phyloP scores from a whole-genome alignment of 2,113 vertebrate species.

The Tyto alba region DNA sequence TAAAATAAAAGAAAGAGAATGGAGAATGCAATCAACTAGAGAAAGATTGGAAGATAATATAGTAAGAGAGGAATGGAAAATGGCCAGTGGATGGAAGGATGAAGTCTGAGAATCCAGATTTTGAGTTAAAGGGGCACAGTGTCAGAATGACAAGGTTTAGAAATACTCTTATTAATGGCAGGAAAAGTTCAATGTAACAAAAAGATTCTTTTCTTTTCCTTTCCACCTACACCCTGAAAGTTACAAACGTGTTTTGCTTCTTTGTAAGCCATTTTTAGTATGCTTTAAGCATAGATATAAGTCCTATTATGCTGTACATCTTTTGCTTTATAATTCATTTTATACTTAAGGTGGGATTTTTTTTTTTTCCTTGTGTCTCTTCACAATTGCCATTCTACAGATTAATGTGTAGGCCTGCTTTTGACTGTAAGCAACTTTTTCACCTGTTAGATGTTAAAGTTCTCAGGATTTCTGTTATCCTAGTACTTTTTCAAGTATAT shows the following conservation, averaged over 20 bases:
- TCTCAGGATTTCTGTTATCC: not conserved
- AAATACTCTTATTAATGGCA: not conserved
- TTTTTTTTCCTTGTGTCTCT: not conserved
- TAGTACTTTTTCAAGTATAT: not conserved
- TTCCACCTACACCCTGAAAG: not conserved
- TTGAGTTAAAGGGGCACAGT: not conserved
- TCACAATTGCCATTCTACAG: not conserved
- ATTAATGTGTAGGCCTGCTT: not conserved
- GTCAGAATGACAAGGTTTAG: not conserved
- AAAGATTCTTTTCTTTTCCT: not conserved
- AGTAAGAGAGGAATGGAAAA: not conserved
- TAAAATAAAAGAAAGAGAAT: not conserved
- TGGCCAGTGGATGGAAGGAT: not conserved
- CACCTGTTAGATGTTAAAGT: not conserved
- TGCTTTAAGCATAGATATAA: not conserved
- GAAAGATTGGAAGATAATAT: not conserved
- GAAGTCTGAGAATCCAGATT: not conserved
- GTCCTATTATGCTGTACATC: accelerated
- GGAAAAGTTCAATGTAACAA: not conserved
- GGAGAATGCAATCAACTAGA: not conserved
- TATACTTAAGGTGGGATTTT: not conserved
- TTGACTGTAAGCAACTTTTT: not conserved
- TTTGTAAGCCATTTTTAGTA: not conserved
- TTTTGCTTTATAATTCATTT: not conserved
- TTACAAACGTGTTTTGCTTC: not conserved